These are phyloP conservation scores for Carcina quercana DNA, from an alignment of 2,888 invertebrate genomes.

Conservation along the genomic window DNA sequence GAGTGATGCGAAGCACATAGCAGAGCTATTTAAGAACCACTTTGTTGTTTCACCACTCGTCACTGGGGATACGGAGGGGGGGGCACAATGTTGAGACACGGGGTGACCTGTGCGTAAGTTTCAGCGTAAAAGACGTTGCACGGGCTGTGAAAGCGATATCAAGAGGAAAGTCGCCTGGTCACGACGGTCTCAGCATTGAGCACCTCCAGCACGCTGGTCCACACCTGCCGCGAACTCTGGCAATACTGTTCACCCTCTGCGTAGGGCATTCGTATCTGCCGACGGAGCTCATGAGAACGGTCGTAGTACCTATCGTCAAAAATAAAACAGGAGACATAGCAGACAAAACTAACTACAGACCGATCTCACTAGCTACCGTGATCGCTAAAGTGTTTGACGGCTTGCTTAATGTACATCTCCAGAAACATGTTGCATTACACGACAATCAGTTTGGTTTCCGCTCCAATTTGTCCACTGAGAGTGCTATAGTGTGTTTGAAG, in stretches of 20 bases:
- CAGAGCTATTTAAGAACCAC: neutral
- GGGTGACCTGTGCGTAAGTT: neutral
- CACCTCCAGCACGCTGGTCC: neutral
- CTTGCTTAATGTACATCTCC: constrained; percentile 2
- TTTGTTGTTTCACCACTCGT: neutral
- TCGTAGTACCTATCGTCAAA: constrained; percentile 11
- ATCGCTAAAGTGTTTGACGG: constrained; percentile 5
- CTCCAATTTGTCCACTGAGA: neutral
- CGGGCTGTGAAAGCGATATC: neutral
- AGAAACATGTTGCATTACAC: neutral
- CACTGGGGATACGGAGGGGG: neutral
- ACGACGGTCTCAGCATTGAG: neutral
- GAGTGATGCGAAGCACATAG: neutral
- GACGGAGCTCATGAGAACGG: constrained; percentile 4
- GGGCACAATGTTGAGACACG: neutral
- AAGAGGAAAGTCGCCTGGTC: neutral
- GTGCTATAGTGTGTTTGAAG: neutral
- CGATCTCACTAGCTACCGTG: constrained; percentile 7
- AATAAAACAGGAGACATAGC: constrained; percentile 8
- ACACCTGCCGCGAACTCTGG: neutral
- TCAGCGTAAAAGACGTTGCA: neutral
- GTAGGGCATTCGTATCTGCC: constrained; percentile 2
- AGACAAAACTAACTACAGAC: constrained; percentile 3
- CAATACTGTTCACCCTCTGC: neutral
- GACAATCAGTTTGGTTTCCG: constrained; percentile 2